These are phyloP conservation scores for roundworm (Caenorhabditis elegans) DNA, from an alignment of 1,140 invertebrate species.

Conservation along the genomic window WBcel235 BX284602.5:3431501-3432000, in stretches of 20 bases:
- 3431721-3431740: no score
- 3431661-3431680: no score
- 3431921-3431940: neutral
- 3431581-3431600: slow-evolving; percentile 46
- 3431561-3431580: neutral
- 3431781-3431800: no score
- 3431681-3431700: neutral
- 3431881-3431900: no score
- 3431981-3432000: slow-evolving; percentile 62
- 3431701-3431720: neutral
- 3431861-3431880: no score
- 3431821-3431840: no score
- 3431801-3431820: no score
- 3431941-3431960: slow-evolving; percentile 24
- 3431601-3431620: slow-evolving; percentile 44
- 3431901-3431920: neutral
- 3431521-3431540: neutral
- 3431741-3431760: no score
- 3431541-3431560: neutral
- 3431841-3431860: no score
- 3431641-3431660: no score
- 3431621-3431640: slow-evolving; percentile 41
- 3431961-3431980: slow-evolving; percentile 47
- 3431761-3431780: no score
- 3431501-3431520: neutral